Evolutionary conservation across 2,888 invertebrate genomes (phyloP).

Genomic region (Ectemnius lituratus): DNA sequence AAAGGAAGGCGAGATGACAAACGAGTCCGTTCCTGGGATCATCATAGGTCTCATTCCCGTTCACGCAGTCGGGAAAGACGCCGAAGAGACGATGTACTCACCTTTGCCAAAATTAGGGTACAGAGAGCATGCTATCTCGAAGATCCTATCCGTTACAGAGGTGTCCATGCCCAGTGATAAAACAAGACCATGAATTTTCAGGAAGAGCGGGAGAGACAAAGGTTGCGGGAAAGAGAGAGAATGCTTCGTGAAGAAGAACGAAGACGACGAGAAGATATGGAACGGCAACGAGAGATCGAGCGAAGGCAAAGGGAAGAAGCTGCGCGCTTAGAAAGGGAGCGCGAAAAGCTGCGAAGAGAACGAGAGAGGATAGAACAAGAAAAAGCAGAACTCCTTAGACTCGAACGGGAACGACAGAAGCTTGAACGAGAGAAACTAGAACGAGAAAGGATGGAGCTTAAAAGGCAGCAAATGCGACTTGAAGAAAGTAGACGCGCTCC

Average conservation of each 20-base stretch:
- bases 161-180: too few species aligned
- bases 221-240: slow-evolving; percentile 88
- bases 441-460: slow-evolving; percentile 89
- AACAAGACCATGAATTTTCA: slow-evolving; percentile 60
- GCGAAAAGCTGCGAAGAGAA: slow-evolving; percentile 89
- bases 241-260: slow-evolving; percentile 89
- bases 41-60: slow-evolving; percentile 69
- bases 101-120: slow-evolving; percentile 90
- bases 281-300: slow-evolving; percentile 88
- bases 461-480: slow-evolving; percentile 85
- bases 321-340: slow-evolving; percentile 87
- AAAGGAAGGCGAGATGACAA: slow-evolving; percentile 71
- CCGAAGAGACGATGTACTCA: slow-evolving; percentile 84
- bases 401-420: slow-evolving; percentile 91
- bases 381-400: slow-evolving; percentile 89
- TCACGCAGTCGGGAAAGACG: slow-evolving; percentile 78
- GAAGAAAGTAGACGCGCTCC: slow-evolving; percentile 72
- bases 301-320: slow-evolving; percentile 92
- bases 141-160: background rate
- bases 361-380: slow-evolving; percentile 93
- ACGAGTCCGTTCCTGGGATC: slow-evolving; percentile 76
- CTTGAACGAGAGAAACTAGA: slow-evolving; percentile 86
- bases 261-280: slow-evolving; percentile 87
- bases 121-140: slow-evolving; percentile 42
- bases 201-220: slow-evolving; percentile 87